Percentiles rank a stretch among this genome's conserved stretches.
Evolutionary conservation across 1,140 invertebrate species (phyloP).

Genomic region (Anthonomus grandis): DNA sequence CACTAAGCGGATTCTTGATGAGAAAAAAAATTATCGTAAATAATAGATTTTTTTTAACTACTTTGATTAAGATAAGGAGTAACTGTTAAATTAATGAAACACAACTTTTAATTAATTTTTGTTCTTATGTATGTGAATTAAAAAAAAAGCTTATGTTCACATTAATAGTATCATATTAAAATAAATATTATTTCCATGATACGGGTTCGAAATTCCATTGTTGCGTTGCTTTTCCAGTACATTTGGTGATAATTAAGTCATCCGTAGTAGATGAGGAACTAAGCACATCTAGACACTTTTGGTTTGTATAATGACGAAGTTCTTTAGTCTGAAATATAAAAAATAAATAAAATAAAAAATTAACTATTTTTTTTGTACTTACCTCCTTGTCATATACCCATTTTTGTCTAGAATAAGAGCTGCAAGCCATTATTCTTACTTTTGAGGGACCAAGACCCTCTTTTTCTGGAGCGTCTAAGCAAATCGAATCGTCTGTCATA

Average conservation of each 20-base stretch:
- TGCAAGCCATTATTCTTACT: slow-evolving; percentile 67
- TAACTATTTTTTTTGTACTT: slow-evolving; percentile 15
- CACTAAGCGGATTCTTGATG: too few relatives aligned
- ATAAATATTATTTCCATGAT: slow-evolving; percentile 56
- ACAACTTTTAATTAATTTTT: too few relatives aligned
- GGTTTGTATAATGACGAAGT: slow-evolving; percentile 52
- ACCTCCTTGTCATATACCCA: slow-evolving; percentile 61
- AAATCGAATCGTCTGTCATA: slow-evolving; percentile 72
- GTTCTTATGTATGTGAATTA: too few relatives aligned
- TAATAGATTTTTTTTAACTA: too few relatives aligned
- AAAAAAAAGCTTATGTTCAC: too few relatives aligned
- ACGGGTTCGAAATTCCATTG: slow-evolving; percentile 55
- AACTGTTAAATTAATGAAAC: too few relatives aligned
- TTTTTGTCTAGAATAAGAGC: slow-evolving; percentile 57
- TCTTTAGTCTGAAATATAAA: slow-evolving; percentile 48
- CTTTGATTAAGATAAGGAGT: too few relatives aligned
- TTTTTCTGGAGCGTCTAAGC: slow-evolving; percentile 63
- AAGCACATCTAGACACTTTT: slow-evolving; percentile 56
- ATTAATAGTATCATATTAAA: too few relatives aligned
- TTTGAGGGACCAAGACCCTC: slow-evolving; percentile 52
- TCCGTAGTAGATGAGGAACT: slow-evolving; percentile 43
- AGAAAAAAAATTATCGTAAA: too few relatives aligned
- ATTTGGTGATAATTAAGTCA: slow-evolving; percentile 52
- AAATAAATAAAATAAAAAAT: background rate
- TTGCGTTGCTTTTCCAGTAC: slow-evolving; percentile 51